Base-by-base conservation (phyloP, 2,888 invertebrate genomes). In the Cantharis rufa region DNA sequence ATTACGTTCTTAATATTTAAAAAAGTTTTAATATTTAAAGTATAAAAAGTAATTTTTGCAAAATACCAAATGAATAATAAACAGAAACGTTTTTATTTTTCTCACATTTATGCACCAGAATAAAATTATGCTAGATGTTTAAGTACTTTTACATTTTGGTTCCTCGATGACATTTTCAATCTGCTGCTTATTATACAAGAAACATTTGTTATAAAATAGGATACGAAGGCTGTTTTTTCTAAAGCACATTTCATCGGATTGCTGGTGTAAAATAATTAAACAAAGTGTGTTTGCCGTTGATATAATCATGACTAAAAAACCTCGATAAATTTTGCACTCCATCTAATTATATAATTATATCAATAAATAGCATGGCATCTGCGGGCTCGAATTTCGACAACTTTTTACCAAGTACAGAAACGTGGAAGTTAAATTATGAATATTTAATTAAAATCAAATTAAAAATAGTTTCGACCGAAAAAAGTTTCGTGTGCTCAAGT, bases 331-430 rank as follows among this genome's bases (percentile, higher is more conserved):
- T 48, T 73, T 21, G 73, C 69, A 69, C 62, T 69, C 69, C 69
- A 27, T 75, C 69, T 64, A 71, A 69, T 71, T 66, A 74, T 71
- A 71, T 70, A 71, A 71, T 64, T 72, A 71, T 62, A 62, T 76
- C 72, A 72, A 76, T 76, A 76, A 76, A 72, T 72, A 72, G 69
- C 62, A 13, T 68, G 63, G 72, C 76, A 76, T 76, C 76, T 76
- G 76, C 70, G 24, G 63, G 24, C 24, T 66, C 24, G 13, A 66
- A 66, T 66, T 15, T 66, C 48, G n/a, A 48, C 48, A 48, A 48
- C 48, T 48, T 48, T 48, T 48, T 48, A n/a, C 48, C 7, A n/a
- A n/a, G n/a, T 13, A 13, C 13, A n/a, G 48, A 48, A n/a, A 48
- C 48, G 48, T 48, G 48, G n/a, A 48, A n/a, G 48, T 48, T 13